Evolutionary conservation across 2,113 vertebrate species (phyloP).

Genomic region (Platysteira castanea): DNA sequence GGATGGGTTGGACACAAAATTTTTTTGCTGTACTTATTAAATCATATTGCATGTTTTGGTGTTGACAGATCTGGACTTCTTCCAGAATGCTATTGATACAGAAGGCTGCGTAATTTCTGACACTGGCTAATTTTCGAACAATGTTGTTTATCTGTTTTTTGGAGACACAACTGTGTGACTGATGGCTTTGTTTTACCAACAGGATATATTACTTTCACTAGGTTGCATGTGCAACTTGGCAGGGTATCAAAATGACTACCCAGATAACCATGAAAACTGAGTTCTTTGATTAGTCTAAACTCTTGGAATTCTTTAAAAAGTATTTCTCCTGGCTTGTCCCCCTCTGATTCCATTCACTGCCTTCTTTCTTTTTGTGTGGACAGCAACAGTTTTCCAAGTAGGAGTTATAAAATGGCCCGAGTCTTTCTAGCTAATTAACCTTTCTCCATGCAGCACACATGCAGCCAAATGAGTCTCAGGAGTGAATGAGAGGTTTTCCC

Average conservation of each 20-base stretch:
- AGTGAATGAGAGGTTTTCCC: constrained; percentile 5
- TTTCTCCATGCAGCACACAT: background rate
- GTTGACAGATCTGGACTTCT: constrained; percentile 23
- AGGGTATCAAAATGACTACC: background rate
- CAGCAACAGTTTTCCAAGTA: background rate
- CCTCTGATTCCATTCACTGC: background rate
- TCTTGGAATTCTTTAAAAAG: constrained; percentile 24
- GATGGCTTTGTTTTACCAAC: constrained; percentile 15
- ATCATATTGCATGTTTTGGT: background rate
- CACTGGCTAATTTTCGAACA: constrained; percentile 18
- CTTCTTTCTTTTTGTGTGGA: constrained; percentile 13
- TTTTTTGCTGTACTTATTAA: constrained; percentile 22
- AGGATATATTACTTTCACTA: constrained; percentile 25
- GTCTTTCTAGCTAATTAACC: constrained; percentile 4
- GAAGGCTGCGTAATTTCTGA: constrained; percentile 16
- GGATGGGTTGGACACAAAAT: background rate
- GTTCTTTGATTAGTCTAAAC: background rate
- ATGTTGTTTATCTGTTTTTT: constrained; percentile 29
- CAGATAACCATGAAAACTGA: constrained; percentile 42
- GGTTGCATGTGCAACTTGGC: background rate
- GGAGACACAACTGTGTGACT: constrained; percentile 15
- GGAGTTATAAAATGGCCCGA: background rate
- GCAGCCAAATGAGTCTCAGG: background rate
- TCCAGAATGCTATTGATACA: constrained; percentile 34
- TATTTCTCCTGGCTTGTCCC: background rate